phyloP scores from a whole-genome alignment of 2,888 invertebrate genomes.

The Amiota minor region DNA sequence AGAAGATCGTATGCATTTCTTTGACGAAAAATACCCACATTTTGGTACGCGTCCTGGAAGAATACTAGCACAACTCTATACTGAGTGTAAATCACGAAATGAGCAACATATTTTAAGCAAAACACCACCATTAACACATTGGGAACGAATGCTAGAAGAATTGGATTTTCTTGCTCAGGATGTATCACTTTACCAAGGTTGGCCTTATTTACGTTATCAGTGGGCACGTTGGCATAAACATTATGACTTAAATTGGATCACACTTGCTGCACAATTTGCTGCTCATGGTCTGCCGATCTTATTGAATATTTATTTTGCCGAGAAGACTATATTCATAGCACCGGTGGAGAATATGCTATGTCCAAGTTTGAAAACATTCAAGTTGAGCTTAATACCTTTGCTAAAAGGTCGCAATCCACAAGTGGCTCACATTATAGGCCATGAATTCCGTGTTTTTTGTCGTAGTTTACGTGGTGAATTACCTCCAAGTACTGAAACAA shows the following conservation, averaged over 20 bases:
- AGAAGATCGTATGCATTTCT: slow-evolving; percentile 66
- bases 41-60: slow-evolving; percentile 60
- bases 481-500: slow-evolving; percentile 31
- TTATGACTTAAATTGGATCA: slow-evolving; percentile 58
- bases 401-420: slow-evolving; percentile 54
- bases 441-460: slow-evolving; percentile 63
- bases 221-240: slow-evolving; percentile 54
- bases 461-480: slow-evolving; percentile 55
- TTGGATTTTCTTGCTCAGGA: slow-evolving; percentile 56
- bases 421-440: slow-evolving; percentile 59
- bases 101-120: slow-evolving; percentile 29
- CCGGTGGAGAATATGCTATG: slow-evolving; percentile 56
- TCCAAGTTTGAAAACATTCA: slow-evolving; percentile 49
- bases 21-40: slow-evolving; percentile 51
- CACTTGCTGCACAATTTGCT: slow-evolving; percentile 61
- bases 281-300: slow-evolving; percentile 63
- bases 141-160: slow-evolving; percentile 54
- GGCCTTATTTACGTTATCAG: slow-evolving; percentile 66
- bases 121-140: slow-evolving; percentile 33
- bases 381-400: slow-evolving; percentile 45
- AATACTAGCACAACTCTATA: slow-evolving; percentile 58
- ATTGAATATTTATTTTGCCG: slow-evolving; percentile 66
- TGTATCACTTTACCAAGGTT: slow-evolving; percentile 44
- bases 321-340: slow-evolving; percentile 62
- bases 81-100: slow-evolving; percentile 52